phyloP scores from a whole-genome alignment of 2,797 vertebrate species.

The Pantherophis alleghaniensis region DNA sequence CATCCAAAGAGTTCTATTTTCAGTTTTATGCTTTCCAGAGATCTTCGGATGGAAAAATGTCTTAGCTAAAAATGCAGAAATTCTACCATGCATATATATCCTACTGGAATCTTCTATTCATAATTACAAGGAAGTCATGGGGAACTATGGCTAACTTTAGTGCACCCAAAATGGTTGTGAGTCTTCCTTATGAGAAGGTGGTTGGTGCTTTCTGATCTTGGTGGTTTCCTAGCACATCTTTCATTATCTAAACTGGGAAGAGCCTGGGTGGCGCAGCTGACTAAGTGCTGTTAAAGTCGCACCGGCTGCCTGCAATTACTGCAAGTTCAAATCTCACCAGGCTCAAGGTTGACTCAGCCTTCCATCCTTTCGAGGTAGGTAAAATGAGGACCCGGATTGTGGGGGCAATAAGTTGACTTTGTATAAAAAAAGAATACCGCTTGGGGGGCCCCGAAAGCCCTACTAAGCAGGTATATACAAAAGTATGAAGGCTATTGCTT shows the following conservation, averaged over 20 bases:
- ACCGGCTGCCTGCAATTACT: too few species aligned
- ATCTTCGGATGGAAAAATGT: background rate
- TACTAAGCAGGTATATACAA: too few species aligned
- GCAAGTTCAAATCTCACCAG: too few species aligned
- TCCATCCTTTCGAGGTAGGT: too few species aligned
- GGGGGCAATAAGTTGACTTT: too few species aligned
- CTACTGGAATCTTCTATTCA: background rate
- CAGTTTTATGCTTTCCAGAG: background rate
- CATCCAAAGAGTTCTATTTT: background rate
- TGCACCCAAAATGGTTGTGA: background rate
- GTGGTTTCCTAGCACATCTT: background rate
- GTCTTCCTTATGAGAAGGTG: background rate
- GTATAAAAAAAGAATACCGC: too few species aligned
- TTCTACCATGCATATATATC: background rate
- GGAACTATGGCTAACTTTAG: background rate
- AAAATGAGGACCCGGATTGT: too few species aligned
- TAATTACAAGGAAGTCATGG: background rate
- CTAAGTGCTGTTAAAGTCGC: too few species aligned
- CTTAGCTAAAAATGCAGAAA: background rate
- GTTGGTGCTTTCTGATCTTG: background rate
- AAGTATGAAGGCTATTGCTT: too few species aligned
- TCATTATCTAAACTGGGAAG: background rate
- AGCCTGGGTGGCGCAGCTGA: too few species aligned
- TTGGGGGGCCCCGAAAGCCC: too few species aligned
- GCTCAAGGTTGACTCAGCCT: too few species aligned